A percentile compares a stretch with the other conserved stretches of the same genome.
phyloP scores from a whole-genome alignment of 1,140 invertebrate species.

The Latrodectus geometricus region DNA sequence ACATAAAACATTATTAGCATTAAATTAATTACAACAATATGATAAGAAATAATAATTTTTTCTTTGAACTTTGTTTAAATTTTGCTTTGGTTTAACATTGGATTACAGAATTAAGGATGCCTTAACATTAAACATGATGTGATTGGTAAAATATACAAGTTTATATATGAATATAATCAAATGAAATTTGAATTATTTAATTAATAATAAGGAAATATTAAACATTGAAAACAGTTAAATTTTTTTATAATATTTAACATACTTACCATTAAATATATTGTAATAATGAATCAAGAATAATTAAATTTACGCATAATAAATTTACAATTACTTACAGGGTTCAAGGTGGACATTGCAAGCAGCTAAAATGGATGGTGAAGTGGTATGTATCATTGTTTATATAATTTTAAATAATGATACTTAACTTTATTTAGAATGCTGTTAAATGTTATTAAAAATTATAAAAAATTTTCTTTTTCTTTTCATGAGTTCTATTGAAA shows the following conservation, averaged over 20 bases:
- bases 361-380: slow-evolving; percentile 84
- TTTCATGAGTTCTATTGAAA: neutral
- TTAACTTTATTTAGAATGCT: neutral
- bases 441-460: neutral
- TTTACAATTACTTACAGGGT: slow-evolving; percentile 75
- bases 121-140: neutral
- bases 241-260: too few species aligned
- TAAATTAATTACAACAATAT: too few species aligned
- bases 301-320: slow-evolving; percentile 44
- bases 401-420: too few species aligned
- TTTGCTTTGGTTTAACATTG: neutral
- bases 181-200: neutral
- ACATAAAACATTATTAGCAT: too few species aligned
- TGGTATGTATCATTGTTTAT: slow-evolving; percentile 73
- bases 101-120: too few species aligned
- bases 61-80: neutral
- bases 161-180: neutral
- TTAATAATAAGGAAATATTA: neutral
- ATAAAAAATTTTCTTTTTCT: too few species aligned
- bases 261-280: slow-evolving; percentile 1
- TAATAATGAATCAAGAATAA: too few species aligned
- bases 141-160: neutral
- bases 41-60: neutral
- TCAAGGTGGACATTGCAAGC: slow-evolving; percentile 97
- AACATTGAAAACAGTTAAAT: neutral